A percentile compares a stretch with the other conserved stretches of the same genome.
Evolutionary conservation across 2,113 vertebrate species (phyloP).

Genomic region (Scolopax mira): DNA sequence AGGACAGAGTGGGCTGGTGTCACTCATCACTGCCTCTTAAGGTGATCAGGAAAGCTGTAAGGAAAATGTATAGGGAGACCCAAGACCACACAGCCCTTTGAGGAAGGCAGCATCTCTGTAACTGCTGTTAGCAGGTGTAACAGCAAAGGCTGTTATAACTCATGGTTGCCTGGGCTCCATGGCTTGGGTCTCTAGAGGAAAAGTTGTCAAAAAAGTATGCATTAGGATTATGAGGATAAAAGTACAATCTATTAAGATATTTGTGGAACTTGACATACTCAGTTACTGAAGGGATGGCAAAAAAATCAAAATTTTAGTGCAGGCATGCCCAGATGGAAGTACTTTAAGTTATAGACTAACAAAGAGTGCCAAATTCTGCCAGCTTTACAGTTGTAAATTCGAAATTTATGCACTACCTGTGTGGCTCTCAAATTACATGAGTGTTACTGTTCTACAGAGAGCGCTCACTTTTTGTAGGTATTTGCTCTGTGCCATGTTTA

Average conservation of each 20-base stretch:
- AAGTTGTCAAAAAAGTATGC: neutral
- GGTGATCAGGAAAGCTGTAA: neutral
- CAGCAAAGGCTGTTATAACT: neutral
- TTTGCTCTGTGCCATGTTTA: neutral
- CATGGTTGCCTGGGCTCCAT: neutral
- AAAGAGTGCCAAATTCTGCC: neutral
- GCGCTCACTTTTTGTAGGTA: neutral
- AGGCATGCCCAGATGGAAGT: neutral
- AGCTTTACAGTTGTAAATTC: neutral
- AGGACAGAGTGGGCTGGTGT: neutral
- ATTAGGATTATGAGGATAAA: neutral
- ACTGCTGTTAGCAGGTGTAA: neutral
- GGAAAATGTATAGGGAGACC: neutral
- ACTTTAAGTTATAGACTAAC: neutral
- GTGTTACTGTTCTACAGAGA: neutral
- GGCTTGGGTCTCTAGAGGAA: neutral
- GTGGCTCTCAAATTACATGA: neutral
- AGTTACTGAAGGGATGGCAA: neutral
- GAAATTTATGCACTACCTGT: neutral
- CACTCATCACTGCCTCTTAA: slow-evolving; percentile 33
- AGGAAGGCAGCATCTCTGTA: neutral
- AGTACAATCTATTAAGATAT: neutral
- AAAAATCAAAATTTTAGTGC: neutral
- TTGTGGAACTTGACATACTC: neutral
- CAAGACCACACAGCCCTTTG: neutral